Evolutionary conservation across 1,140 invertebrate species (phyloP), one percentile per base, ranked within the genome.

Genomic region (Aethina tumida): DNA sequence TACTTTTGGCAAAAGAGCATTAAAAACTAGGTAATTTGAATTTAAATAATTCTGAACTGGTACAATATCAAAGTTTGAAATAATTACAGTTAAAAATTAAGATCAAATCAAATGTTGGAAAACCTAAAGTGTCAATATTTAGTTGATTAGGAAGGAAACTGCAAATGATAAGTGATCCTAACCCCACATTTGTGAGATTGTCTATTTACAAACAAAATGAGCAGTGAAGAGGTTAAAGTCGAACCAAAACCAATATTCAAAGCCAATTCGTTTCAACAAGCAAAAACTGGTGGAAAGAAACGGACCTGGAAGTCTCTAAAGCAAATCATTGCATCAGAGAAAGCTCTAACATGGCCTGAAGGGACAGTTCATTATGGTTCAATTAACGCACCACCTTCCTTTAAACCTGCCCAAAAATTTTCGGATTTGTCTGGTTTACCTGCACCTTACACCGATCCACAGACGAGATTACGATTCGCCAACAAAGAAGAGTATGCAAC

Each of bases 371-470:
- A 81, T 42, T 85, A 87, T 63, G 81, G 78, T 55, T 77, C 75
- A 24, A 83, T 95, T 41, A 90, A 92, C 67, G 87, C 87, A 19
- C 88, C 88, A 12, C 88, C 89, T 21, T 87, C 87, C 37, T 88
- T 92, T 49, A 82, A 79, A 60, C 91, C 90, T 15, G 75, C 84
- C 2, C 92, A 92, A 58, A 94, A 93, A 55, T 94, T 94, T 64
- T 94, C 90, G 0, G 91, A 95, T 58, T 80, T 94, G 35, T 92
- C 87, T 48, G 90, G 90, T 1, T 56, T 94, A 33, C 74, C 77
- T 32, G 79, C 88, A 28, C 80, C 80, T 28, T 96, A 94, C 52
- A 84, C 82, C 49, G 89, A 94, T 71, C 84, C 90, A 13, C 82
- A 91, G 55, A 91, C 85, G 7, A 89, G 92, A 57, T 66, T 95